These are phyloP conservation scores for Hyaena hyaena DNA, from an alignment of 2,113 vertebrate species.

Conservation along the genomic window DNA sequence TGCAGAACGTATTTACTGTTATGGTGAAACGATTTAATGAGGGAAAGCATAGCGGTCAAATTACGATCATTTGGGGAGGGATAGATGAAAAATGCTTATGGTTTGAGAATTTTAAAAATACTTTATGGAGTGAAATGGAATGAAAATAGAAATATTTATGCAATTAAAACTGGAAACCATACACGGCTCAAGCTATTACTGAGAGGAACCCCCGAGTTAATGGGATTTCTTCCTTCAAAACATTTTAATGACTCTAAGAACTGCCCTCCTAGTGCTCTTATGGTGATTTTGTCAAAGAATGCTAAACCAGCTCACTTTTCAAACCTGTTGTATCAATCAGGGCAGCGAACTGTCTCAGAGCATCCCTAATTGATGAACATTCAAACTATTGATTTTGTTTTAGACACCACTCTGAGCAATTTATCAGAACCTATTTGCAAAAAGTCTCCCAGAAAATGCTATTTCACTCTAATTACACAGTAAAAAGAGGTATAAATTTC, in stretches of 20 bases:
- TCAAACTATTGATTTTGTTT: constrained; percentile 39
- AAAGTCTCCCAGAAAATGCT: neutral
- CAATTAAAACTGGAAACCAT: constrained; percentile 51
- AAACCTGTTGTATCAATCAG: constrained; percentile 3
- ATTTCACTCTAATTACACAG: neutral
- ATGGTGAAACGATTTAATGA: constrained; percentile 13
- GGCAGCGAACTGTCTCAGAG: neutral
- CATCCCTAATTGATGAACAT: neutral
- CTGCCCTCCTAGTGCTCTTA: neutral
- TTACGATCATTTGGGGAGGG: neutral
- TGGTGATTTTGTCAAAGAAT: constrained; percentile 35
- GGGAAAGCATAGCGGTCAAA: constrained; percentile 12
- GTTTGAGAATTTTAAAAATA: constrained; percentile 22
- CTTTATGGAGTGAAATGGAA: neutral
- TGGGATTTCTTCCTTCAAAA: constrained; percentile 55
- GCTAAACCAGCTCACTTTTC: neutral
- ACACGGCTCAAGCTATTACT: neutral
- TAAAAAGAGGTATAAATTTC: constrained; percentile 15
- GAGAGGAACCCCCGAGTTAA: constrained; percentile 40
- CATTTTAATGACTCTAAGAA: constrained; percentile 44
- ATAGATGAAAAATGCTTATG: neutral
- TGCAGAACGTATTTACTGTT: neutral
- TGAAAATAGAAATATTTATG: constrained; percentile 56
- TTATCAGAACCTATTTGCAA: constrained; percentile 6
- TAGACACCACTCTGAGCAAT: neutral